A percentile compares a stretch with the other conserved stretches of the same genome.
phyloP scores from a whole-genome alignment of 2,888 invertebrate species.

The Epirrita christyi region DNA sequence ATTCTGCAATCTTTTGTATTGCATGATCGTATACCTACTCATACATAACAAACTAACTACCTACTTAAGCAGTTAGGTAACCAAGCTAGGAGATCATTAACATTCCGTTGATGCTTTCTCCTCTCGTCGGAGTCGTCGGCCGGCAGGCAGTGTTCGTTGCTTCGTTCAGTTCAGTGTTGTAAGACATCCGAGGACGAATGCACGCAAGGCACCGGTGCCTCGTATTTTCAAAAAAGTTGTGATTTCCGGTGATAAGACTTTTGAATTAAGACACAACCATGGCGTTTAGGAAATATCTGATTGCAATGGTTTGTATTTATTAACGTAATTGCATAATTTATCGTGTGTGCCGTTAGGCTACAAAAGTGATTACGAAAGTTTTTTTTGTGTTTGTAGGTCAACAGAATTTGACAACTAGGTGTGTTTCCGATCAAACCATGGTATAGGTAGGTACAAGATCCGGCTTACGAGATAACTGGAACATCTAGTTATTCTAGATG shows the following conservation, averaged over 20 bases:
- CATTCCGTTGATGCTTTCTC: constrained; percentile 52
- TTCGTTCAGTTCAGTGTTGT: constrained; percentile 29
- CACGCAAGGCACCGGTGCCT: constrained; percentile 1
- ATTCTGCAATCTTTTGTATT: neutral
- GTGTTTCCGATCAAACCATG: neutral
- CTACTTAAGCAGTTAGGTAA: neutral
- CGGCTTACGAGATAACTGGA: too few relatives aligned
- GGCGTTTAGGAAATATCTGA: constrained; percentile 42
- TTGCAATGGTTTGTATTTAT: constrained; percentile 39
- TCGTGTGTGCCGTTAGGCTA: neutral
- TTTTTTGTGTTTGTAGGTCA: constrained; percentile 32
- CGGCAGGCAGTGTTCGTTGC: too few relatives aligned
- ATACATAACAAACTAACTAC: neutral
- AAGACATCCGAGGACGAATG: constrained; percentile 12
- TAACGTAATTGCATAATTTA: neutral
- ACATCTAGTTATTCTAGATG: too few relatives aligned
- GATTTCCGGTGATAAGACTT: constrained; percentile 10
- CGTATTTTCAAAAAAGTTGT: constrained; percentile 5
- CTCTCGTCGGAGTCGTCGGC: constrained; percentile 39
- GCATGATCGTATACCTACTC: neutral
- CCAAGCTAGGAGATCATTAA: constrained; percentile 47
- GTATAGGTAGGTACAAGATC: too few relatives aligned
- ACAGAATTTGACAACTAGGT: constrained; percentile 1
- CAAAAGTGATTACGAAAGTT: constrained; percentile 17
- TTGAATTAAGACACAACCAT: constrained; percentile 29